Base-by-base conservation (phyloP, 2,888 invertebrate species). In the Pherbina coryleti region DNA sequence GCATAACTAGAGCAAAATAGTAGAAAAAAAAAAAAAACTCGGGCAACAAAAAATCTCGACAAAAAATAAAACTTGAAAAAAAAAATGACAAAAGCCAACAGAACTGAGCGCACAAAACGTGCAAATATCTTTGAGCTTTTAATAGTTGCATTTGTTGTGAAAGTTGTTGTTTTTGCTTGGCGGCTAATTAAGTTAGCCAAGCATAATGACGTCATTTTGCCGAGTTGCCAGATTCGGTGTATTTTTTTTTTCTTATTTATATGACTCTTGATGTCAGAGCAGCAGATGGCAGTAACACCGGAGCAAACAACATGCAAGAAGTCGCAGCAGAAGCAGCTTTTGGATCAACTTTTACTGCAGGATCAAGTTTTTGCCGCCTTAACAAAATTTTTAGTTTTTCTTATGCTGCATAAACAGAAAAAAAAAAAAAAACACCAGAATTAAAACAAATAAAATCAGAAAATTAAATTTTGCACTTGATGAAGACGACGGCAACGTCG, bases 131-230 rank as follows among this genome's bases (percentile, higher is more conserved):
- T 22, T 49, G 37, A 60, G 31, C 73, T 60, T 73, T 49, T 62
- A 14, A 22, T 73, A 17, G 19, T 62, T 44, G 9, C 37, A 44
- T 19, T 51, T 69, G 51, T 49, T 49, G 7, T 51, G 22, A 0
- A 25, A 28, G 28, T 55, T 69, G 17, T 69, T 64, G 64, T 64
- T 64, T 25, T 64, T 51, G 8, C n/a, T 69, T 34, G 55, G 3
- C 44, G n/a, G 51, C n/a, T 70, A 70, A 67, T 67, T 55, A 75
- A 75, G 75, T 66, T 67, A 75, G 53, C 74, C n/a, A 66, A 67
- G 75, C 55, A 19, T 37, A 51, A 34, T 67, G 55, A 67, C 51
- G 34, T 75, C 34, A 55, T 53, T 74, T 64, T 64, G 73, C 44
- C 49, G 44, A 34, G 60, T 64, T 51, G 19, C 28, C 8, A 31